Evolutionary conservation across 2,888 invertebrate species (phyloP), one percentile per base, ranked within the genome.

Genomic region (Orthosia gracilis): DNA sequence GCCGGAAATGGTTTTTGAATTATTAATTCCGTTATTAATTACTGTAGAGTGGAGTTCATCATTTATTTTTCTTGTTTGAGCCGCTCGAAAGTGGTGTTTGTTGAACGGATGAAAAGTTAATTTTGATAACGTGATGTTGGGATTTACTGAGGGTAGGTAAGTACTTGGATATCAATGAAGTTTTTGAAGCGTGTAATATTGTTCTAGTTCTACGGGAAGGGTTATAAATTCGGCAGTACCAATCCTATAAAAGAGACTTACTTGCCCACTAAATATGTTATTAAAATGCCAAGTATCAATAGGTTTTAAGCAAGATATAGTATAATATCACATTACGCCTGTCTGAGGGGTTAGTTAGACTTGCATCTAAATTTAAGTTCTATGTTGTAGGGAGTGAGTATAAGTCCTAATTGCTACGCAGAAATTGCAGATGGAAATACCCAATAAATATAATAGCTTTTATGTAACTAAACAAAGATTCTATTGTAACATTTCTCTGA

Each of bases 1-100:
- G 79, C 63, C 82, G 78, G 80, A 85, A 88, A 90, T 90, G 86
- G 84, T 84, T 87, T 88, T 83, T 87, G 85, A 88, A 90, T 89
- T 85, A 84, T 89, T 85, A 80, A 89, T 88, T 76, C 76, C 49
- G 69, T 87, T 85, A 87, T 86, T 88, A 87, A 87, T 88, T 85
- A 87, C 77, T 62, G 64, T 40, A 40, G 69, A 73, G 72, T 76
- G 62, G 67, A 45, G 70, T 82, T 74, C 23, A 78, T 83, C 64
- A 85, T 73, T 83, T 78, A 80, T 82, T 85, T 82, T 85, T 79
- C 67, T 63, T 78, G 80, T 79, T 86, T 71, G 23, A 73, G 31
- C 50, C n/a, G 15, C 61, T 40, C 9, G n/a, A 47, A 50, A 49
- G 26, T 18, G 12, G 54, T 81, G 57, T 74, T 69, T 74, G 18